Base-by-base conservation (phyloP, 1,140 invertebrate genomes). In the Galleria mellonella region DNA sequence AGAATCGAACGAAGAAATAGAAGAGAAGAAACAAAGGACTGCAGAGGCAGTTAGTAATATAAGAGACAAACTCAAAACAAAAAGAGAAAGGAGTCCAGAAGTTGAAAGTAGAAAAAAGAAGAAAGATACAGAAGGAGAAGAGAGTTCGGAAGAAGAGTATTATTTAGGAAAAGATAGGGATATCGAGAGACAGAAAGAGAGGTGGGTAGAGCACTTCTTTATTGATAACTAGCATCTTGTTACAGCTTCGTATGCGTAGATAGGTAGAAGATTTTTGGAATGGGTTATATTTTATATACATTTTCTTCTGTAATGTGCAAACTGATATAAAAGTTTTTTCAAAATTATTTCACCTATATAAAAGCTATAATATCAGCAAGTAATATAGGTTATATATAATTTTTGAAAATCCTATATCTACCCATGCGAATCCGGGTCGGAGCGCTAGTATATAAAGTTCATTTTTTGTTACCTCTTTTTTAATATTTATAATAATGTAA, bases 161-260 rank as follows among this genome's bases (percentile, higher is more conserved):
- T 91, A 92, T 66, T 83, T 93, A 32, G 90, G 92, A 29, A 92
- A 94, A 66, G 91, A 92, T 47, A 86, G 85, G 63, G 87, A 88
- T 51, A 88, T 91, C 14, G 90, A 92, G 57, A 87, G 88, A 39
- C 89, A 90, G 63, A 91, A 89, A 63, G 90, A 92, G 74, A 89
- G 89, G 91, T 94, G 88, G 59, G 84, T 83, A 41, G 37, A 27
- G 28, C n/a, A n/a, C n/a, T n/a, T n/a, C n/a, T n/a, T n/a, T n/a
- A n/a, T n/a, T n/a, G n/a, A n/a, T n/a, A n/a, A n/a, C n/a, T n/a
- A n/a, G n/a, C n/a, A n/a, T n/a, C n/a, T n/a, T n/a, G n/a, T n/a
- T n/a, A n/a, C n/a, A n/a, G n/a, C n/a, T n/a, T n/a, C n/a, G n/a
- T n/a, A n/a, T n/a, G n/a, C n/a, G n/a, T n/a, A n/a, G n/a, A n/a